Evolutionary conservation across 2,888 invertebrate species (phyloP).

Genomic region (Tricholauxania praeusta): DNA sequence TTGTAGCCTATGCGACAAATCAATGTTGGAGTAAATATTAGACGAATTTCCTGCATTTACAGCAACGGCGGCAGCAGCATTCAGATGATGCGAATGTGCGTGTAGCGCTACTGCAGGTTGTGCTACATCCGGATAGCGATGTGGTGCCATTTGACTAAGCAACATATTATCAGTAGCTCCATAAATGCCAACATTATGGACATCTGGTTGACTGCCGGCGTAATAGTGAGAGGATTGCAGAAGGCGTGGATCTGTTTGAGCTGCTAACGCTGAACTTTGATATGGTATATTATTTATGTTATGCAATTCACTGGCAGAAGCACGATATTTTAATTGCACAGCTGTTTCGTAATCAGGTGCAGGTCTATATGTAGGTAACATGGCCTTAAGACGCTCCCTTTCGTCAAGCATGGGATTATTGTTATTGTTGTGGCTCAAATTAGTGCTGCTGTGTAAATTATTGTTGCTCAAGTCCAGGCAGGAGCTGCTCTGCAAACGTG

Average conservation of each 20-base stretch:
- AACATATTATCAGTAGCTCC: conserved; percentile 53
- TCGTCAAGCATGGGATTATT: conserved; percentile 59
- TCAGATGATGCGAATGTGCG: conserved; percentile 57
- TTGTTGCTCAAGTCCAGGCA: conserved; percentile 67
- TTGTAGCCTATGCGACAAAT: conserved; percentile 64
- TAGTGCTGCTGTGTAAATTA: conserved; percentile 59
- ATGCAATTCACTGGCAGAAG: conserved; percentile 69
- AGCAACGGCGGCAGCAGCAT: conserved; percentile 42
- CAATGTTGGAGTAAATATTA: conserved; percentile 50
- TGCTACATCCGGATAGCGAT: conserved; percentile 76
- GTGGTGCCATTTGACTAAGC: conserved; percentile 62
- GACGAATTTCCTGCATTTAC: background rate
- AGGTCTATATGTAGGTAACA: conserved; percentile 87
- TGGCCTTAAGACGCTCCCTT: conserved; percentile 73
- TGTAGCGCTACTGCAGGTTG: conserved; percentile 68
- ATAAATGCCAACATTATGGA: conserved; percentile 70
- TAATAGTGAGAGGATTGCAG: conserved; percentile 52
- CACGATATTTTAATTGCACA: conserved; percentile 84
- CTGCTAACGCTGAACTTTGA: conserved; percentile 51
- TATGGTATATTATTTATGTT: conserved; percentile 55
- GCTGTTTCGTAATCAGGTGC: conserved; percentile 97
- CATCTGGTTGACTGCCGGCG: conserved; percentile 80
- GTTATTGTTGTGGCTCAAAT: conserved; percentile 48
- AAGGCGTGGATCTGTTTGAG: conserved; percentile 42
- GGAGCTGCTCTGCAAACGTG: conserved; percentile 65